Base-by-base conservation (phyloP, 2,888 invertebrate genomes). In the Sinodicranocentrus sp. region DNA sequence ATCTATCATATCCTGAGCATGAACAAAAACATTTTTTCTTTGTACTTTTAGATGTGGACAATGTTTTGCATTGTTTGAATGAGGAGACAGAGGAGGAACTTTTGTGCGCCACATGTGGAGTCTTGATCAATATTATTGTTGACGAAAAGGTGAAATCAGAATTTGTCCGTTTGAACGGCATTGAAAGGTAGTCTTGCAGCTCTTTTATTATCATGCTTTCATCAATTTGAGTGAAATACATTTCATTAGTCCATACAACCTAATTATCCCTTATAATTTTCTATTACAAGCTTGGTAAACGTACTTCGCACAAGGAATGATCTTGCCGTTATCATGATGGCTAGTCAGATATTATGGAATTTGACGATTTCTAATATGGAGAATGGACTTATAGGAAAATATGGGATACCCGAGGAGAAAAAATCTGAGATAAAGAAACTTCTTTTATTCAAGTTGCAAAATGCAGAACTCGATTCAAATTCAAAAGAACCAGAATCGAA, bases 101-200 rank as follows among this genome's bases (percentile, higher is more conserved):
- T 0, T 52, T 88, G 3, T 87, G 86, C 67, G 87, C 88, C 17
- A 88, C 88, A 8, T 80, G 88, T 19, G 88, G 88, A 2, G 87
- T 88, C 13, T 76, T 88, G 10, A 88, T 88, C 65, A 88, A 88
- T 44, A 86, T 88, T 5, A 88, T 88, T 48, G 84, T 88, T 21
- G 86, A 88, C 8, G 85, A 85, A 8, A 84, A 71, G 59, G 87
- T 86, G 10, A 86, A 84, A 73, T 73, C 68, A 1, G 87, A 86
- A 57, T 88, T 88, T 82, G 17, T 86, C 0, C 67, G 63, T 3
- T 54, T 80, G 28, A 57, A 77, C 28, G 88, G 88, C 5, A 72
- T 88, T 10, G 85, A 85, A 13, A 67, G 77, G 87, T 87, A 84
- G 77, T 70, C 5, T 23, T 48, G 57, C 6, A 19, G 23, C 52